Percentiles rank a stretch among this genome's conserved stretches.
These are phyloP conservation scores for Chamaea fasciata DNA, from an alignment of 2,113 vertebrate species.

Conservation along the genomic window DNA sequence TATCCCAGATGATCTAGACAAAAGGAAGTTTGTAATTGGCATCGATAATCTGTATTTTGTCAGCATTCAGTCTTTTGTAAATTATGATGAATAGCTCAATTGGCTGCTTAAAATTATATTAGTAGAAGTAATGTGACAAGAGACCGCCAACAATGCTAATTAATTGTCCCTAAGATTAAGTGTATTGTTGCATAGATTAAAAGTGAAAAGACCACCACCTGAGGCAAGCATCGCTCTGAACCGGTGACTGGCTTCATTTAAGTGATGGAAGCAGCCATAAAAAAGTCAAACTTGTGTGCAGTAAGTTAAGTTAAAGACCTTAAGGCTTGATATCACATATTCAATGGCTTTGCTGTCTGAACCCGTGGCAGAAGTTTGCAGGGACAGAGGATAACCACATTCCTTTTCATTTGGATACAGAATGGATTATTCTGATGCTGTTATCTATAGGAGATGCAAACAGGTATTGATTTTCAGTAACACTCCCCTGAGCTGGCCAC, in stretches of 20 bases:
- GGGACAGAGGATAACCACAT: not conserved
- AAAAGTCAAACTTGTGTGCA: not conserved
- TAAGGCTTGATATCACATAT: not conserved
- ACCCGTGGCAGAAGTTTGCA: not conserved
- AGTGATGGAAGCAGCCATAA: not conserved
- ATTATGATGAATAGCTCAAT: not conserved
- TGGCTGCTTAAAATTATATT: not conserved
- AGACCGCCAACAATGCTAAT: not conserved
- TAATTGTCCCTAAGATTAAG: not conserved
- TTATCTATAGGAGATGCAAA: not conserved
- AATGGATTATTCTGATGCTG: no score
- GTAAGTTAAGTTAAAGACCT: not conserved
- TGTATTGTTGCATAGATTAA: not conserved
- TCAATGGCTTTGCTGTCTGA: not conserved
- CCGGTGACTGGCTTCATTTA: not conserved
- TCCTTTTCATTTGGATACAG: not conserved
- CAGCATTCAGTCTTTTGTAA: not conserved
- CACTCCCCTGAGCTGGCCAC: rapidly evolving
- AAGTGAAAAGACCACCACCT: not conserved
- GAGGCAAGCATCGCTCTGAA: not conserved
- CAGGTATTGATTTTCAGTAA: not conserved
- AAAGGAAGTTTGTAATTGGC: not conserved
- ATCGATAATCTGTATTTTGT: not conserved
- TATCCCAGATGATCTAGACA: not conserved
- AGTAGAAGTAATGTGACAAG: not conserved